Conservation (phyloP, 1,140 invertebrate species). For the Chymomyza costata region DNA sequence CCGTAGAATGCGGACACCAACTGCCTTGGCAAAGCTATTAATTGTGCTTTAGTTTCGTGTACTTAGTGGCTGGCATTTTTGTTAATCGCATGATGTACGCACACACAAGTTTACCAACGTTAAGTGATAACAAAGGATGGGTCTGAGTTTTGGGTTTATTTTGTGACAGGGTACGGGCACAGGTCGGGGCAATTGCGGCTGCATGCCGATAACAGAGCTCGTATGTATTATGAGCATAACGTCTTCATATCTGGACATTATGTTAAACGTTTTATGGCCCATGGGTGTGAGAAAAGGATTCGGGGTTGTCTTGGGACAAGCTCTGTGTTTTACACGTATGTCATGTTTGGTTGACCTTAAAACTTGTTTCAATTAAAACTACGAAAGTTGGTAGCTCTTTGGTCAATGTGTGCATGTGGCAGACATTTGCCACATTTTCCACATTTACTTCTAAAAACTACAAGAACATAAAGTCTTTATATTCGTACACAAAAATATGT, state of each 20-base stretch:
- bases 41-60: slow-evolving; percentile 65
- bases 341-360: slow-evolving; percentile 64
- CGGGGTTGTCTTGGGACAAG: slow-evolving; percentile 25
- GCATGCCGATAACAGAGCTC: too few species aligned
- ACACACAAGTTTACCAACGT: slow-evolving; percentile 14
- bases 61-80: slow-evolving; percentile 65
- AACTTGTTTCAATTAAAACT: slow-evolving; percentile 65
- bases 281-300: slow-evolving; percentile 18
- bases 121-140: neutral
- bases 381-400: slow-evolving; percentile 16
- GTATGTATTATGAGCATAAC: slow-evolving; percentile 17
- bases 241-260: slow-evolving; percentile 43
- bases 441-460: too few species aligned
- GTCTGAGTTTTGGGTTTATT: too few species aligned
- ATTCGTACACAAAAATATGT: too few species aligned
- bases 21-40: slow-evolving; percentile 46
- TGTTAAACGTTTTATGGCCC: slow-evolving; percentile 32
- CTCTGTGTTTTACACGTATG: too few species aligned
- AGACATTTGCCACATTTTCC: too few species aligned
- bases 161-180: too few species aligned
- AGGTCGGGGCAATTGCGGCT: too few species aligned
- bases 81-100: slow-evolving; percentile 60
- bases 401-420: slow-evolving; percentile 5
- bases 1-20: too few species aligned
- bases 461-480: too few species aligned